Conservation (phyloP, 2,113 vertebrate genomes). For the Apeltes quadracus region DNA sequence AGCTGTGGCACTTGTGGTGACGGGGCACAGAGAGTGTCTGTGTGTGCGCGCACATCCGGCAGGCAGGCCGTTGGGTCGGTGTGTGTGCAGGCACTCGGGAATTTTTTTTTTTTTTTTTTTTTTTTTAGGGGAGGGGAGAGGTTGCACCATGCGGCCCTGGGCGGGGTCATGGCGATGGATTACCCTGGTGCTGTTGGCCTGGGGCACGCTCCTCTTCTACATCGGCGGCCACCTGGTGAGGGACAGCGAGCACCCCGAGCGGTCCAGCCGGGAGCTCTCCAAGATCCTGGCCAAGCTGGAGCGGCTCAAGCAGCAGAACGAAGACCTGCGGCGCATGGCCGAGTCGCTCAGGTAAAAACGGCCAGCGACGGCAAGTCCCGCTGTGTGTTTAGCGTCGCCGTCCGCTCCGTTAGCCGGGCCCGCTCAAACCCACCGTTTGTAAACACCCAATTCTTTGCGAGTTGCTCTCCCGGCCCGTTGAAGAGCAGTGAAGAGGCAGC, state of each 20-base stretch:
- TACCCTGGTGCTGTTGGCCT: constrained; percentile 98
- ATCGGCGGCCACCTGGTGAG: constrained; percentile 96
- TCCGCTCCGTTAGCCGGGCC: neutral
- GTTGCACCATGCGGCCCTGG: constrained; percentile 97
- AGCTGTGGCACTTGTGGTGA: constrained; percentile 70
- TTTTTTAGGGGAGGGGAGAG: constrained; percentile 25
- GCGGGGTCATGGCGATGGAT: constrained; percentile 99
- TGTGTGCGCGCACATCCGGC: constrained; percentile 29
- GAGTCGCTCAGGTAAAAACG: constrained; percentile 91
- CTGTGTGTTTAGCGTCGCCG: no score
- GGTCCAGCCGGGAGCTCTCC: constrained; percentile 95
- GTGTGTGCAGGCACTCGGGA: constrained; percentile 52
- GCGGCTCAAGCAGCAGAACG: constrained; percentile 97
- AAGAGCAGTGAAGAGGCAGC: neutral
- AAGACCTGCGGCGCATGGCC: constrained; percentile 96
- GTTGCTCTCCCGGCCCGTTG: no score
- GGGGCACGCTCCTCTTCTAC: constrained; percentile 98
- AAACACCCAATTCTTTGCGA: neutral
- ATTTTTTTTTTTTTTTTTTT: constrained; percentile 2
- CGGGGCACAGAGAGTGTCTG: constrained; percentile 51
- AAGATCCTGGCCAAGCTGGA: constrained; percentile 98
- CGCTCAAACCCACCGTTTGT: neutral
- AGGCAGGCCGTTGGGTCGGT: constrained; percentile 43
- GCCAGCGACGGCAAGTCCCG: no score
- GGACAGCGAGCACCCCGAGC: constrained; percentile 95